Conservation (phyloP, 2,797 vertebrate species). For the Apogon talboti region DNA sequence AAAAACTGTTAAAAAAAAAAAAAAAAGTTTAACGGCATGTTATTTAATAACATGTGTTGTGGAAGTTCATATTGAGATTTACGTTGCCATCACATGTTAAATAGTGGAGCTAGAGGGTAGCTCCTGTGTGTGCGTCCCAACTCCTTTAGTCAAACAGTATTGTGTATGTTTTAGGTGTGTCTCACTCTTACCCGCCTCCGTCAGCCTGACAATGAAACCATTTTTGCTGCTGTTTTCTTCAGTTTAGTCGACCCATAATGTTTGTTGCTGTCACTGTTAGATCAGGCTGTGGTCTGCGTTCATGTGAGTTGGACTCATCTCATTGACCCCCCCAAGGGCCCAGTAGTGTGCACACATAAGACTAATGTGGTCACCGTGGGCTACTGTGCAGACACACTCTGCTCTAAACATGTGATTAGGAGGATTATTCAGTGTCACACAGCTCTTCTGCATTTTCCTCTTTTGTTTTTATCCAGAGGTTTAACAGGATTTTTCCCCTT, state of each 20-base stretch:
- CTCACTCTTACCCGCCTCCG: slow-evolving; percentile 81
- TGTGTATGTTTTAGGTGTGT: slow-evolving; percentile 64
- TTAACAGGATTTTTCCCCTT: slow-evolving; percentile 8
- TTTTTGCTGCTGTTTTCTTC: slow-evolving; percentile 11
- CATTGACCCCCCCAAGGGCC: not conserved
- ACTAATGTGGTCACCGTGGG: not conserved
- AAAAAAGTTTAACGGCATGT: too few species aligned
- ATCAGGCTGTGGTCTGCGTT: not conserved
- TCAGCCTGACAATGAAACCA: too few species aligned
- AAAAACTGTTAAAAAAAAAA: too few species aligned
- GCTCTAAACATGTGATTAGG: slow-evolving; percentile 5
- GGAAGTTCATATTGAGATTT: too few species aligned
- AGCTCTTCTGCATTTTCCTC: slow-evolving; percentile 1
- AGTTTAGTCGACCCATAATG: too few species aligned
- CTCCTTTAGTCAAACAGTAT: slow-evolving; percentile 41
- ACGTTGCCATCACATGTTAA: too few species aligned
- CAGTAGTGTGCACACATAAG: slow-evolving; percentile 3
- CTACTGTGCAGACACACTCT: not conserved
- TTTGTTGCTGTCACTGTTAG: not conserved
- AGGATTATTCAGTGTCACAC: too few species aligned
- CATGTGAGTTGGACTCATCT: slow-evolving; percentile 1
- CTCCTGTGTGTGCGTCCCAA: slow-evolving; percentile 17
- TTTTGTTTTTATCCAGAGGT: slow-evolving; percentile 18
- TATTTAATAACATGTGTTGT: too few species aligned
- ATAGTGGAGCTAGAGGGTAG: slow-evolving; percentile 13